Base-by-base conservation (phyloP, 2,888 invertebrate genomes). In the Ferdinandea cuprea region DNA sequence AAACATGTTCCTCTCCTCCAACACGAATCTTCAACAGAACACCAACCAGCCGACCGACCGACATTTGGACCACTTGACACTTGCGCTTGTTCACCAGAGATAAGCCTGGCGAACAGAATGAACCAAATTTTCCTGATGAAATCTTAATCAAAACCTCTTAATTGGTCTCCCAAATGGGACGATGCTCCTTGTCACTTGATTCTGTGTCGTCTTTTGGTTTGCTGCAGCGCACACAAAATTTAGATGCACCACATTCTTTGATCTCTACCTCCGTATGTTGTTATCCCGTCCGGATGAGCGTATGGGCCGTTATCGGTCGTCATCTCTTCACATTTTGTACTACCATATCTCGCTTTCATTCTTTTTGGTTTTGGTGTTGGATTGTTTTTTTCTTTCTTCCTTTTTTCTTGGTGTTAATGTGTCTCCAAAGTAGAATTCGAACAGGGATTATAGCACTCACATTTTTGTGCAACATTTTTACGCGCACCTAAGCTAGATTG, bases 401-500 rank as follows among this genome's bases (percentile, higher is more conserved):
- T 17, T 13, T 7, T n/a, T 63, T 19, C 1, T 40, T 19, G 30
- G 21, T 35, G 17, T 15, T 44, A 74, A 61, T 61, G 48, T 66
- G 66, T 81, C 81, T 37, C 54, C 40, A 59, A 59, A 66, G 71
- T 17, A 17, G n/a, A n/a, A 17, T 73, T 76, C 35, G 50, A 46
- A 25, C n/a, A 17, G 5, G 40, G 61, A 63, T 74, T 73, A 61
- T 52, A 42, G 69, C 25, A n/a, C 25, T 25, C 3, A 5, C 65
- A 52, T 17, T 52, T 19, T 11, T 32, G 66, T 66, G 77, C 71
- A 81, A 81, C 71, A 78, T 72, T 63, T 83, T 68, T 73, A 63
- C 52, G 50, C 72, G 61, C n/a, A n/a, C 63, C 63, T 73, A 78
- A 83, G 72, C 68, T 50, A 78, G 77, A 78, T 83, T 78, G 83